These are phyloP conservation scores for Volucella inflata DNA, from an alignment of 2,888 invertebrate species.

Conservation along the genomic window DNA sequence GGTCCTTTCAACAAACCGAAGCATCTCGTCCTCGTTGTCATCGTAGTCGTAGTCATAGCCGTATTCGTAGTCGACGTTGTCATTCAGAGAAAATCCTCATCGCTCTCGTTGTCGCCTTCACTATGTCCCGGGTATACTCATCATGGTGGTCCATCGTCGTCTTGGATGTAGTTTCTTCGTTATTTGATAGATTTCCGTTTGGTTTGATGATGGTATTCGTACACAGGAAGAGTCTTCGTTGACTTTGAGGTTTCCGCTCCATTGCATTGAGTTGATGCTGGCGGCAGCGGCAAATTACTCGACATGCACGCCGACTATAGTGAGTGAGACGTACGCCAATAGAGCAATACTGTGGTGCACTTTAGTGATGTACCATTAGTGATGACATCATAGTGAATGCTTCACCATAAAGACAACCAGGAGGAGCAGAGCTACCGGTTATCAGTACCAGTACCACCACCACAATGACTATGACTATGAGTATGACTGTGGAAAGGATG, in stretches of 20 bases:
- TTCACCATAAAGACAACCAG: constrained; percentile 17
- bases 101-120: constrained; percentile 14
- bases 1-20: constrained; percentile 45
- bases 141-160: not conserved
- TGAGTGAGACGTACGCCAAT: constrained; percentile 62
- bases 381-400: constrained; percentile 54
- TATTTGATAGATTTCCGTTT: constrained; percentile 73
- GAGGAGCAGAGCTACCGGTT: not conserved
- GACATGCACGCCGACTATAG: too few relatives aligned
- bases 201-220: constrained; percentile 51
- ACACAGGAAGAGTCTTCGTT: constrained; percentile 72
- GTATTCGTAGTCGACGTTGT: constrained; percentile 1
- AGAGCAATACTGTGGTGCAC: constrained; percentile 29
- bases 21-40: constrained; percentile 20
- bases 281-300: constrained; percentile 3
- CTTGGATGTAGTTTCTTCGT: constrained; percentile 40
- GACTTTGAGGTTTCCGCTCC: constrained; percentile 72
- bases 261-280: constrained; percentile 46
- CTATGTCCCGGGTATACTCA: too few relatives aligned
- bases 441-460: too few relatives aligned
- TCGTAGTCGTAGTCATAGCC: constrained; percentile 22
- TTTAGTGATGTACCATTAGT: constrained; percentile 59
- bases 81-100: not conserved
- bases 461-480: not conserved
- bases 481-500: constrained; percentile 36